Evolutionary conservation across 2,113 vertebrate species (phyloP), one percentile per base, ranked within the genome.

Genomic region (Donacobius atricapilla): DNA sequence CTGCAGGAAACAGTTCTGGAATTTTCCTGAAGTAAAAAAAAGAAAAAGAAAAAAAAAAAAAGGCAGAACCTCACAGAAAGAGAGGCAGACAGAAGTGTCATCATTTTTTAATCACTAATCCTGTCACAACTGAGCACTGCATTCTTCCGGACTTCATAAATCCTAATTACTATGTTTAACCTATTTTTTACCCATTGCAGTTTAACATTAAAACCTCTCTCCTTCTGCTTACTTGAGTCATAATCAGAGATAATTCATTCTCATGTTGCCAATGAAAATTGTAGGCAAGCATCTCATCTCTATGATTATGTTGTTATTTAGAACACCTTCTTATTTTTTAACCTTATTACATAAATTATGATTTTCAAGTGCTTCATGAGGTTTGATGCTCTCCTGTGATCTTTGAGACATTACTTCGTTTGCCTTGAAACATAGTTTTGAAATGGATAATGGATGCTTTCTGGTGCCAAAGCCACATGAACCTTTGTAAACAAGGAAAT

Each of bases 1-100:
- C 8, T 42, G 18, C 7, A 61, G 24, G 30, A 75, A 75, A n/a
- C 5, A n/a, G 2, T 35, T 42, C 17, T 75, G 56, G 2, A 57
- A 65, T 8, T 37, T 75, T 22, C 19, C 6, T 39, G 73, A 27
- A 31, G 2, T 13, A 9, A 19, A 10, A 4, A 37, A 31, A 30
- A 12, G 30, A 25, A 9, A 22, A 7, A 11, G n/a, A 3, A 1
- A 11, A 21, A 25, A 12, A n/a, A 25, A 9, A 22, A 7, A 11
- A 24, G 13, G 3, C 14, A 86, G 31, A 71, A 53, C 7, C 6
- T 57, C 28, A 60, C 24, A 73, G 35, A 72, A 85, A 50, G 6
- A 85, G 17, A 82, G 7, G 21, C 24, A 75, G 21, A 13, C 10
- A 57, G 11, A 78, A 82, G 25, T 16, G 18, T 53, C 54, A 31